Base-by-base conservation (phyloP, 2,888 invertebrate genomes). In the Cyclophora albipunctata region DNA sequence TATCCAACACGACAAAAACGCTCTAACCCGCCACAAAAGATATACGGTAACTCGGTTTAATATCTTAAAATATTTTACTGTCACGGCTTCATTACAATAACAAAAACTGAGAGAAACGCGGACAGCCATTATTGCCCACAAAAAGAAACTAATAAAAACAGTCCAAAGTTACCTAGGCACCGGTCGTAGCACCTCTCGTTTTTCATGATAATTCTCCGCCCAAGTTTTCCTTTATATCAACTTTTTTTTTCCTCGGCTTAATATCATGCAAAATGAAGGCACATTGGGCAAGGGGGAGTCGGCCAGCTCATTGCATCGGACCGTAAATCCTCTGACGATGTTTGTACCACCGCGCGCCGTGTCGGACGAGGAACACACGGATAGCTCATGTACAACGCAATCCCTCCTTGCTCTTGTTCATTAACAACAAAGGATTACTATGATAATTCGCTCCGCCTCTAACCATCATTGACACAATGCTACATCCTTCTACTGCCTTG, bases 221-320 rank as follows among this genome's bases (percentile, higher is more conserved):
- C 66, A 76, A 80, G 76, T 78, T 76, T 73, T 70, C 71, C 66
- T 74, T 77, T 79, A 74, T 73, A 73, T 71, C 62, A 71, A 73
- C 73, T 77, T 76, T 76, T 73, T 75, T 73, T 78, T 82, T 74
- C 72, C 61, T 66, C 68, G 72, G 69, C 79, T 81, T 81, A 82
- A 81, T 84, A 83, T 76, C 75, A 80, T 81, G 80, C 81, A 75
- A 77, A 84, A 81, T 77, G 75, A 75, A 79, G 77, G 69, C 69
- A 63, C 60, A 64, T 66, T 64, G 43, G 6, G 7, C 20, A 77
- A 64, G 66, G 64, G 43, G 6, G 7, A 20, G 78, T 67, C 71
- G 72, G 66, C 55, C 60, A 66, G 69, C 67, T 78, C 77, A 76
- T 79, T 75, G 78, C 77, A 76, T 72, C 63, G 67, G 62, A 63